These are phyloP conservation scores for Poeciliopsis occidentalis DNA, from an alignment of 2,113 vertebrate species.

Conservation along the genomic window DNA sequence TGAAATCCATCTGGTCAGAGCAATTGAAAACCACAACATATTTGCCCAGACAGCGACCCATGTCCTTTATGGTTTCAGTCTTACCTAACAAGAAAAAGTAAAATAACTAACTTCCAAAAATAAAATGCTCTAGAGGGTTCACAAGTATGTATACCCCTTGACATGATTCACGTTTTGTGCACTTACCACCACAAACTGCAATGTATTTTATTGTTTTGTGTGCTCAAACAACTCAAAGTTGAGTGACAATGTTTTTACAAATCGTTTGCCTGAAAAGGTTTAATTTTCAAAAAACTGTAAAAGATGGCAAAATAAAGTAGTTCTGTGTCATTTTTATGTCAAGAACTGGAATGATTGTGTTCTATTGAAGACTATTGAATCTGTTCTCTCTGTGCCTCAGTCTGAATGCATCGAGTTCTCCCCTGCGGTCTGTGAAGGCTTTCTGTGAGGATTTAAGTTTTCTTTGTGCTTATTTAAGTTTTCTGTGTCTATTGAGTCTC, in stretches of 20 bases:
- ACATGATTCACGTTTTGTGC: not conserved
- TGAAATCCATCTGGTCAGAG: conserved; percentile 98
- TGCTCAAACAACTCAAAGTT: not conserved
- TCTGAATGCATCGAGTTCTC: too few relatives aligned
- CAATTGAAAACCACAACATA: conserved; percentile 98
- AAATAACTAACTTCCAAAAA: conserved; percentile 11
- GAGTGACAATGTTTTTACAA: not conserved
- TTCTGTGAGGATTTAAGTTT: too few relatives aligned
- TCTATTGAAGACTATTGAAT: too few relatives aligned
- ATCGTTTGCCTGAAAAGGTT: too few relatives aligned
- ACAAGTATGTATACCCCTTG: not conserved
- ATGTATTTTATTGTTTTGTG: not conserved
- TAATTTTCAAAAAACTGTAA: too few relatives aligned
- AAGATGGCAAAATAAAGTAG: too few relatives aligned
- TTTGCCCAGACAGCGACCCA: conserved; percentile 96
- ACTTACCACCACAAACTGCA: not conserved
- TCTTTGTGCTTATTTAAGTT: too few relatives aligned
- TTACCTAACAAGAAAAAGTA: conserved; percentile 79
- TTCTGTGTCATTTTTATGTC: too few relatives aligned
- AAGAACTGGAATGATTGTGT: too few relatives aligned
- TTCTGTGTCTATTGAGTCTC: too few relatives aligned
- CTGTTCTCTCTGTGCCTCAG: too few relatives aligned
- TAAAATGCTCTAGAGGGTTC: not conserved
- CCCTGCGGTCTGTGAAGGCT: too few relatives aligned
- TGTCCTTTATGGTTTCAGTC: conserved; percentile 96